Base-by-base conservation (phyloP, 2,888 invertebrate genomes). In the Lacanobia oleracea region DNA sequence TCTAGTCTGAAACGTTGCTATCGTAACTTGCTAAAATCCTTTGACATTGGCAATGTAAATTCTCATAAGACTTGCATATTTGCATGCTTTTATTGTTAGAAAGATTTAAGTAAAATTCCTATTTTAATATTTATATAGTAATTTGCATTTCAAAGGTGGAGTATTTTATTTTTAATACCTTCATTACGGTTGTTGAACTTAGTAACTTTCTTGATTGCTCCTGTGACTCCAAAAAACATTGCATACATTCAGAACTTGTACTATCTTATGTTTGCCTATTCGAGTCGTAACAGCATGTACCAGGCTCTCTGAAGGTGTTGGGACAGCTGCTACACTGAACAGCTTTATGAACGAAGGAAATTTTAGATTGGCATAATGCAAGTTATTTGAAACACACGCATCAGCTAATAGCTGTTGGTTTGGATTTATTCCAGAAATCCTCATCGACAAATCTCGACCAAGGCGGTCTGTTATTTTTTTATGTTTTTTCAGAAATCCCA, bases 221-320 rank as follows among this genome's bases (percentile, higher is more conserved):
- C 18, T 2, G 18, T 37, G 27, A 43, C 27, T 50, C 3, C 21
- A 56, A 54, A 40, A 37, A 27, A 21, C 12, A 54, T 57, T 43
- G 14, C 3, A 14, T n/a, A 7, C 51, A 72, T 51, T 75, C 96
- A 1, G 4, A 89, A 23, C 37, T 92, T 10, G 40, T 5, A 21
- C 18, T 21, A 50, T 21, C 56, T 56, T 33, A 33, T 3, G 2
- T 33, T 33, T 33, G 33, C 33, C 33, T 33, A 33, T 33, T 0
- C 33, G 33, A 33, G 5, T 33, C 6, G 5, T 5, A 33, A 33
- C 33, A 6, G 33, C 33, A 33, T 3, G 6, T 2, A 33, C 33
- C 5, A 33, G 33, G 33, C 33, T 33, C 33, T 6, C 33, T 33
- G 6, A 33, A 33, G 5, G 33, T 33, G 33, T 33, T 33, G 2